These are phyloP conservation scores for Ceriagrion tenellum DNA, from an alignment of 2,888 invertebrate species.

Conservation along the genomic window DNA sequence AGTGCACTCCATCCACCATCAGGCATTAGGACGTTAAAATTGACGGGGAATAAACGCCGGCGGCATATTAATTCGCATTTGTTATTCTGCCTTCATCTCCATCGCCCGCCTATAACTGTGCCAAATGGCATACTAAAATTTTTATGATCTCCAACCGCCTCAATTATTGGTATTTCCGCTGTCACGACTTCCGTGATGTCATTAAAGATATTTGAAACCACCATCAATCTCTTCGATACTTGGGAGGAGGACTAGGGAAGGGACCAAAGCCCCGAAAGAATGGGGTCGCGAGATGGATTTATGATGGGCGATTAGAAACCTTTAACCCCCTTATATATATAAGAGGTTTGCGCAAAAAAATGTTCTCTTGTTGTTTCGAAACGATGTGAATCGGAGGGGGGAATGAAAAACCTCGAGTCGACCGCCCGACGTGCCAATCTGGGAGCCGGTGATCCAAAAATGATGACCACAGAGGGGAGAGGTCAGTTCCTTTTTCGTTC, in stretches of 20 bases:
- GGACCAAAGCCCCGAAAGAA: neutral
- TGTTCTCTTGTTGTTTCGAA: neutral
- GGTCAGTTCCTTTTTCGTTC: neutral
- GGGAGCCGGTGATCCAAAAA: neutral
- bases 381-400: neutral
- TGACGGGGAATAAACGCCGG: neutral
- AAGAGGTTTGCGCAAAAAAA: neutral
- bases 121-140: neutral
- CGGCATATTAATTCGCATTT: neutral
- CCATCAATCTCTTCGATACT: neutral
- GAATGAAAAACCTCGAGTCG: neutral
- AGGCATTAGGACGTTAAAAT: neutral
- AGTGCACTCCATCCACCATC: neutral
- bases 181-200: neutral
- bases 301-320: neutral
- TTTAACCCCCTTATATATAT: neutral
- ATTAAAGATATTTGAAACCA: neutral
- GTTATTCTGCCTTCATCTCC: neutral
- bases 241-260: neutral
- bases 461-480: neutral
- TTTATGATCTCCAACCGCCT: neutral
- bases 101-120: neutral
- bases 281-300: slow-evolving; percentile 2
- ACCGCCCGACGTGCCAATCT: neutral
- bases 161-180: neutral